A percentile compares a stretch with the other conserved stretches of the same genome.
Conservation (phyloP, 2,797 vertebrate genomes). For the Ceryle rudis region DNA sequence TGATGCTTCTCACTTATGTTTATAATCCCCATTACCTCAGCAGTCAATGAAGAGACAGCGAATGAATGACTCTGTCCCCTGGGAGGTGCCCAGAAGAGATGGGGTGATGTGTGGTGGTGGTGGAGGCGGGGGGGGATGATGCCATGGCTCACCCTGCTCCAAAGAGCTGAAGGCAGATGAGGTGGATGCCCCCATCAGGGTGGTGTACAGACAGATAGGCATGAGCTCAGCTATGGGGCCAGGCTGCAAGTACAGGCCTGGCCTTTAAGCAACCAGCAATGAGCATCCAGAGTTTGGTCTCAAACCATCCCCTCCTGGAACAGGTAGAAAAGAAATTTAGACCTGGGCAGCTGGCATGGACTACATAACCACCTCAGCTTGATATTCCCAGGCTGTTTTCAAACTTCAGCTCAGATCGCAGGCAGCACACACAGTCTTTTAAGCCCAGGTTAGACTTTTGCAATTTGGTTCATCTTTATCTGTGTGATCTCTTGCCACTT, state of each 20-base stretch:
- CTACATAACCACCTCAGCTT: neutral
- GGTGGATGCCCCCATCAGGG: neutral
- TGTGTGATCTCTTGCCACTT: neutral
- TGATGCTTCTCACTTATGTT: rapidly evolving
- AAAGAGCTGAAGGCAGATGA: neutral
- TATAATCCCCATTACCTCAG: neutral
- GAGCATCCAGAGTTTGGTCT: rapidly evolving
- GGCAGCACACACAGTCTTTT: neutral
- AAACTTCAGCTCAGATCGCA: rapidly evolving
- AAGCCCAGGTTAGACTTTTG: neutral
- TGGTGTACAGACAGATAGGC: neutral
- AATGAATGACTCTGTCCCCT: neutral
- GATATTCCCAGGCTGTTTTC: neutral
- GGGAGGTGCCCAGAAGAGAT: neutral
- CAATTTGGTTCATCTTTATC: neutral
- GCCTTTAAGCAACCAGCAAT: neutral
- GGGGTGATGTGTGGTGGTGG: neutral
- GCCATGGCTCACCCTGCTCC: neutral
- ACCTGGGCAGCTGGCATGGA: neutral
- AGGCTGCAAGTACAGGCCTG: neutral
- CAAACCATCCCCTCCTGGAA: neutral
- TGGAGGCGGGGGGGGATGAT: neutral
- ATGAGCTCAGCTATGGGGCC: neutral
- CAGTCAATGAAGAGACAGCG: neutral
- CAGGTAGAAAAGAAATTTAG: neutral